Base-by-base conservation (phyloP, 1,140 invertebrate species). In the Asbolus verrucosus region DNA sequence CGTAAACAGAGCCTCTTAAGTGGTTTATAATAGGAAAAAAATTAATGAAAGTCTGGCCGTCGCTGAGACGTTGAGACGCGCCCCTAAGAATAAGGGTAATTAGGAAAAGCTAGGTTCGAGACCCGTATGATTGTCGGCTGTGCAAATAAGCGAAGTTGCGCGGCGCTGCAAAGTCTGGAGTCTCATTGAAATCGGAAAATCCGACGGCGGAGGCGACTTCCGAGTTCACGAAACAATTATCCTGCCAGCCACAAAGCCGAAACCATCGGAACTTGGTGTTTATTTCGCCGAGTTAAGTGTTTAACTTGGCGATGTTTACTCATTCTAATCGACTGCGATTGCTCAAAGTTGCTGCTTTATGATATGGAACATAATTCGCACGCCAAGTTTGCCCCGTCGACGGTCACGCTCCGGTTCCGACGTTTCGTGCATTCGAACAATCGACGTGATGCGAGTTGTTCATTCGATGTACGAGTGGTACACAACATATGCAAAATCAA, bases 191-290 rank as follows among this genome's bases (percentile, higher is more conserved):
- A 54, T 54, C 11, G 46, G 46, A 24, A 54, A 54, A 54, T 54
- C 46, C 27, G 46, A 15, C 46, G n/a, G n/a, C n/a, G n/a, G n/a
- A n/a, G n/a, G 46, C 46, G 46, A 54, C 46, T 21, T 19, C 19
- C 46, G 46, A 54, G 19, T 54, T 27, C 33, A 54, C 46, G 14
- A 54, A 54, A 54, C 46, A 54, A 54, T 54, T 54, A 54, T 54
- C 21, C 21, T 21, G 11, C 8, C 46, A 54, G 27, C 46, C 46
- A 21, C 46, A 24, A 21, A 54, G 11, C 46, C 27, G 27, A 24
- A 54, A 54, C 19, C 46, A 54, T 27, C 46, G 21, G 46, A 54
- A 54, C 46, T 54, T 54, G 19, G 46, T 24, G 19, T 54, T 54
- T 21, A 54, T 54, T 54, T 54, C n/a, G 2, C 19, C n/a, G 27